These are phyloP conservation scores for Drosophila maculinotata DNA, from an alignment of 2,888 invertebrate genomes.

Conservation along the genomic window DNA sequence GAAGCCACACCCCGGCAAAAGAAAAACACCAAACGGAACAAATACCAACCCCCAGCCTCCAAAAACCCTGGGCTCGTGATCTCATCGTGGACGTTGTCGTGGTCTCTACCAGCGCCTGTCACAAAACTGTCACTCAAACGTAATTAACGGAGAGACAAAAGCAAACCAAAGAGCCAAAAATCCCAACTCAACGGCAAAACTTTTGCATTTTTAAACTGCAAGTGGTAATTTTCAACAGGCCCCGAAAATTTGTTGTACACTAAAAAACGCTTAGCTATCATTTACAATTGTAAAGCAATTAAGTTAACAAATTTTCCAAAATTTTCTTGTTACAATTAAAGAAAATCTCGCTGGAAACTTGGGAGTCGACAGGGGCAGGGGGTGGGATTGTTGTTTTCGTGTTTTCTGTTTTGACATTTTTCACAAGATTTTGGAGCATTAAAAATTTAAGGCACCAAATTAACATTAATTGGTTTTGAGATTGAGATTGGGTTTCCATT, in stretches of 20 bases:
- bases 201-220: conserved; percentile 59
- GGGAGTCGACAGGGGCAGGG: not conserved
- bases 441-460: conserved; percentile 58
- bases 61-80: conserved; percentile 7
- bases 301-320: conserved; percentile 47
- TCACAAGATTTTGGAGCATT: conserved; percentile 47
- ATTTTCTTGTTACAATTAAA: conserved; percentile 54
- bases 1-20: conserved; percentile 12
- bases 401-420: conserved; percentile 58
- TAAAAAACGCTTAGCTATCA: conserved; percentile 54
- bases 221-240: conserved; percentile 34
- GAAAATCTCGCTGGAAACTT: conserved; percentile 17
- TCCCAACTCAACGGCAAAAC: conserved; percentile 56
- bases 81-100: conserved; percentile 30
- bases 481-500: conserved; percentile 21
- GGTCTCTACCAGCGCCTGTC: conserved; percentile 60
- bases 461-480: conserved; percentile 60
- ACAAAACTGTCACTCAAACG: conserved; percentile 82
- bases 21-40: conserved; percentile 6
- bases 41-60: not conserved
- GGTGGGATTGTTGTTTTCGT: conserved; percentile 3
- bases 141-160: conserved; percentile 74
- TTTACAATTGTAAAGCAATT: conserved; percentile 49
- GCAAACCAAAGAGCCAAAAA: conserved; percentile 30
- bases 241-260: conserved; percentile 36